phyloP scores from a whole-genome alignment of 2,797 vertebrate genomes.

The Pipistrellus kuhlii region DNA sequence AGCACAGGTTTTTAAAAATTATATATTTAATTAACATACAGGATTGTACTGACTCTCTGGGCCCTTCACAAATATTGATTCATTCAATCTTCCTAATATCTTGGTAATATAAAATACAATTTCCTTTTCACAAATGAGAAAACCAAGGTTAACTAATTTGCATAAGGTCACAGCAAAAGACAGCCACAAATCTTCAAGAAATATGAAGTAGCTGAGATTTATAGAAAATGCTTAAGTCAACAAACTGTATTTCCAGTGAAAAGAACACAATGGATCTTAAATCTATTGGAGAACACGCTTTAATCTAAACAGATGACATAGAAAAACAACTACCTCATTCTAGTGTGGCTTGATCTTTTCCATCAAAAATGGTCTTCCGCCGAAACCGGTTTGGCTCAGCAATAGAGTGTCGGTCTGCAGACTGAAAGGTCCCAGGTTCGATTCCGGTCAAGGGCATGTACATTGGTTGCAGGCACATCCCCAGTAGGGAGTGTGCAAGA shows the following conservation, averaged over 20 bases:
- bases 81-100: constrained; percentile 34
- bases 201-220: constrained; percentile 3
- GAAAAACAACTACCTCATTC: constrained; percentile 52
- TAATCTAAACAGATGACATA: background rate
- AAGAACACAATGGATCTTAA: constrained; percentile 15
- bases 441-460: no score
- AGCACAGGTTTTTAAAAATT: background rate
- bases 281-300: background rate
- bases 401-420: no score
- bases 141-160: constrained; percentile 44
- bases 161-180: constrained; percentile 25
- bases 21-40: constrained; percentile 28
- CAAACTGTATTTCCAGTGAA: background rate
- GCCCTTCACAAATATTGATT: constrained; percentile 25
- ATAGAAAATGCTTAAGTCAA: constrained; percentile 58
- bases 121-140: constrained; percentile 35
- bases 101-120: constrained; percentile 2
- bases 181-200: constrained; percentile 31
- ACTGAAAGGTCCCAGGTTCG: no score
- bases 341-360: constrained; percentile 45
- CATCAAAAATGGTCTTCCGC: constrained; percentile 5
- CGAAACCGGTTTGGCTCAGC: no score
- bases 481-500: no score
- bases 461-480: no score
- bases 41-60: background rate